Evolutionary conservation across 2,888 invertebrate species (phyloP), one percentile per base, ranked within the genome.

Genomic region (Apomyelois bistriatella): DNA sequence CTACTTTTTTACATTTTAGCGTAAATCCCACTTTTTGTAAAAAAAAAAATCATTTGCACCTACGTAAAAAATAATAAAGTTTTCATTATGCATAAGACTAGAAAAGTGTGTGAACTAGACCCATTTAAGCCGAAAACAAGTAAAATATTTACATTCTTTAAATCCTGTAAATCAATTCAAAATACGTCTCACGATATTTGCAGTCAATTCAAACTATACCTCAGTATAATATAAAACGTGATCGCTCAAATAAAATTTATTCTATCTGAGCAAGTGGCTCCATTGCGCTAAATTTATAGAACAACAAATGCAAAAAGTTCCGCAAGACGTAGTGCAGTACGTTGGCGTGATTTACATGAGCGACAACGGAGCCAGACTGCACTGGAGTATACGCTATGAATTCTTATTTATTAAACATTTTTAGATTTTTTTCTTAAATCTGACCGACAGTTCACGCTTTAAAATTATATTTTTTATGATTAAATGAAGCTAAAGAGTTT

Each of bases 341-440:
- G 59, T 60, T 49, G 60, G 61, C 54, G 61, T 70, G 72, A 71
- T 73, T 70, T 72, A 68, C 56, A 48, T 66, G 64, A 72, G 62
- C 65, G 66, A 74, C 72, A 72, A 70, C 66, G 67, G 64, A 68
- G 46, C 49, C 41, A 56, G 65, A 72, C 67, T 66, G 57, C 53
- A 32, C 46, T 41, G 48, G 32, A 41, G 54, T 3, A 22, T 40
- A 13, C 48, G 43, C 50, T 40, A 49, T 49, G 56, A 49, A 38
- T 28, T 17, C 38, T 49, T 49, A 48, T 52, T 36, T 36, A 22
- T 5, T 22, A 22, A 22, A 22, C 22, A 22, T 3, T 22, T 3
- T 22, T 22, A 22, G 2, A 22, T 5, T 22, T 22, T 22, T 22
- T 22, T 5, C 22, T 22, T n/a, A 2, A 22, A 22, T 22, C 22